Evolutionary conservation across 2,797 vertebrate genomes (phyloP).

Genomic region (Crax fasciolata): DNA sequence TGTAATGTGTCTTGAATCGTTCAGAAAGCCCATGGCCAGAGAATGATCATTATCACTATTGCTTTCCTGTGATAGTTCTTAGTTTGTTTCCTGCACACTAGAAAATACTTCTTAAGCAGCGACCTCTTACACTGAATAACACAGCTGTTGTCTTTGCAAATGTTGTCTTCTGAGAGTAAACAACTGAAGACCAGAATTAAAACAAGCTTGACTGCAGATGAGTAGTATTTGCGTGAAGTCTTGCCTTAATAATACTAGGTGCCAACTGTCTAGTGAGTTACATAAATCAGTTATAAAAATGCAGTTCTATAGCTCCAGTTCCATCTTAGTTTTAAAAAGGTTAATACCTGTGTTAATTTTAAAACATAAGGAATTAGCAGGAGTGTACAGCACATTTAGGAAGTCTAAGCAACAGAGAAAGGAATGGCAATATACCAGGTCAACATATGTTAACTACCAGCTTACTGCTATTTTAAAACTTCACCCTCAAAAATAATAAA

Average conservation of each 20-base stretch:
- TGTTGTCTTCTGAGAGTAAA: background rate
- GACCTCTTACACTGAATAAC: background rate
- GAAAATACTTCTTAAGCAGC: background rate
- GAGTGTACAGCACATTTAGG: background rate
- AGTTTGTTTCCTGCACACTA: background rate
- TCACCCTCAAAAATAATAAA: background rate
- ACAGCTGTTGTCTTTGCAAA: background rate
- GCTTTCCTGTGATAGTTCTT: background rate
- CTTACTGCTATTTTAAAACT: background rate
- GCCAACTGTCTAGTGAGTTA: background rate
- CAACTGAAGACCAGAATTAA: background rate
- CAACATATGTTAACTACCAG: background rate
- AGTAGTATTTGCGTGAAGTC: background rate
- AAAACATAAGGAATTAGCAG: background rate
- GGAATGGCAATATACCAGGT: fast-evolving
- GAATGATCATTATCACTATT: background rate
- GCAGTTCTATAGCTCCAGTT: background rate
- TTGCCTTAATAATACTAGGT: background rate
- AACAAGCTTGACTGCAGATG: background rate
- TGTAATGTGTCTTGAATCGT: fast-evolving
- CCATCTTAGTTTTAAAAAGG: background rate
- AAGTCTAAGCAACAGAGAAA: background rate
- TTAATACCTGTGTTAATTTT: background rate
- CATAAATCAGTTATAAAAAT: background rate
- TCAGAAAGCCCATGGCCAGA: background rate